Evolutionary conservation across 2,888 invertebrate species (phyloP), one percentile per base, ranked within the genome.

Genomic region (Nephrotoma guestfalica): DNA sequence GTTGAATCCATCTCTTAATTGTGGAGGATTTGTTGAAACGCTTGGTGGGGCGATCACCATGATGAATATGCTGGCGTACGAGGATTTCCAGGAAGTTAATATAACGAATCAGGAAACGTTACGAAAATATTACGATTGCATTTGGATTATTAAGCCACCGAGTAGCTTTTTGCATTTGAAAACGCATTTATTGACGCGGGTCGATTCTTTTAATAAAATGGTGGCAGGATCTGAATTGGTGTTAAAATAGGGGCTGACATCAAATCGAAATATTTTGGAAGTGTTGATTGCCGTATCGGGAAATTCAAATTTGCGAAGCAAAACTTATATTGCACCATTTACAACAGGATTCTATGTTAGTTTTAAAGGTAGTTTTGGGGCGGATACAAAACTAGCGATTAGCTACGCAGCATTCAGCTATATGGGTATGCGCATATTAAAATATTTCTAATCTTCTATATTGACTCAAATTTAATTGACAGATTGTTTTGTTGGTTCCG

Each of bases 41-140:
- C 92, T 94, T 13, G 95, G 95, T 2, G 95, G 95, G 0, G 94
- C 94, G 13, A 95, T 95, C 86, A 95, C 95, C 1, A 95, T 95
- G 95, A 94, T 95, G 94, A 93, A 95, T 89, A 95, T 95, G 95
- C 93, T 94, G 13, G 92, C 93, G 84, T 11, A 83, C 40, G 83
- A 83, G 2, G 41, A 15, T 41, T 0, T 0, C 0, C n/a, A 15
- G n/a, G 15, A 6, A n/a, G n/a, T n/a, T 84, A 84, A 15, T 1
- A 84, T 2, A 1, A 41, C 84, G 13, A 0, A 18, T 4, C 93
- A 93, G 87, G 91, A 92, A 1, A 92, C 92, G 0, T 93, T 93
- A 88, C 91, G 93, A 0, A 93, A 93, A 86, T 92, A 93, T 2
- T 95, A 93, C 89, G 95, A 95, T 89, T 95, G 95, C 89, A 93